Percentiles rank a stretch among this genome's conserved stretches.
Evolutionary conservation across 2,797 vertebrate species (phyloP).

Genomic region (Chaetophractus vellerosus): DNA sequence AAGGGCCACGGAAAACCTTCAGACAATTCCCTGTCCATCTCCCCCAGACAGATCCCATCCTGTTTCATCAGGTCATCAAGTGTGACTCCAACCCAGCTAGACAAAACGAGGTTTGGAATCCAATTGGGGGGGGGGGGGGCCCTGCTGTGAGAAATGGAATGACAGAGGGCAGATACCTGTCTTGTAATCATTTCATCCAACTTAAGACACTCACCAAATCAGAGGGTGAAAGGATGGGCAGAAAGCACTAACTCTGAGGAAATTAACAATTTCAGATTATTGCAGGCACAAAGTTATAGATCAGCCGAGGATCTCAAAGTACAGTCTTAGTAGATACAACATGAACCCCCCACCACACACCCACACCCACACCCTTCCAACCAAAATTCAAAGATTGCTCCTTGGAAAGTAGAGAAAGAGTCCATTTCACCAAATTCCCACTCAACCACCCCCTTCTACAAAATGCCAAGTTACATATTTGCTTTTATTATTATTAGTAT

Average conservation of each 20-base stretch:
- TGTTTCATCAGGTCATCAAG: neutral
- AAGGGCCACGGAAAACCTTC: neutral
- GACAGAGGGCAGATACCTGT: neutral
- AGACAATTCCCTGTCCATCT: neutral
- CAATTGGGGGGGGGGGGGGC: neutral
- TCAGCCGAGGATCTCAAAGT: neutral
- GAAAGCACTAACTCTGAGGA: neutral
- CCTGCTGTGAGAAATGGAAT: neutral
- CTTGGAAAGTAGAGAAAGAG: neutral
- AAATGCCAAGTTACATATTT: neutral
- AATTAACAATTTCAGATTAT: slow-evolving; percentile 31
- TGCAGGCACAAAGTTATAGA: neutral
- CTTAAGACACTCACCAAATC: neutral
- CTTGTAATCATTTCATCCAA: neutral
- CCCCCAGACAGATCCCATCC: neutral
- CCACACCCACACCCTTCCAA: neutral
- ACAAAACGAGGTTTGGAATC: neutral
- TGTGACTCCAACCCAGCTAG: neutral
- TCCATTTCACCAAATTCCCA: neutral
- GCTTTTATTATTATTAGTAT: slow-evolving; percentile 10
- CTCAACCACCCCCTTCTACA: slow-evolving; percentile 27
- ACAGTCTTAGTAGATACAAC: neutral
- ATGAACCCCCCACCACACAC: neutral
- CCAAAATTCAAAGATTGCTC: slow-evolving; percentile 9
- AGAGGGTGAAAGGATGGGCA: fast-evolving